These are phyloP conservation scores for Dendrolimus houi DNA, from an alignment of 2,888 invertebrate species.

Conservation along the genomic window DNA sequence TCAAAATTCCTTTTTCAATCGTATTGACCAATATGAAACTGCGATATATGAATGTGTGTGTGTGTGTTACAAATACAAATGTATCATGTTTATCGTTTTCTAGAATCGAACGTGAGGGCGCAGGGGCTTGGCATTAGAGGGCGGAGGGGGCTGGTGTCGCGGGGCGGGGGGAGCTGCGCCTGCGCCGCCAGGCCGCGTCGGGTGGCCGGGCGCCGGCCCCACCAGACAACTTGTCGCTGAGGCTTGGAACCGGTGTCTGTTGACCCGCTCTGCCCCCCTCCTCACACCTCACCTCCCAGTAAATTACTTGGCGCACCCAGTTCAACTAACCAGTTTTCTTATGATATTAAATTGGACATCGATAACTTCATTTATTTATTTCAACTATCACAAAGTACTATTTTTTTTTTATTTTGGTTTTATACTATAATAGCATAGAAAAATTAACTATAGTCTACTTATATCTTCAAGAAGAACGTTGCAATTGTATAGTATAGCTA, in stretches of 20 bases:
- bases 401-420: background rate
- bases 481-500: no score
- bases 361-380: conserved; percentile 19
- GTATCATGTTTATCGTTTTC: conserved; percentile 46
- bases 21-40: conserved; percentile 16
- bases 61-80: conserved; percentile 20
- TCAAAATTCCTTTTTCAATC: no score
- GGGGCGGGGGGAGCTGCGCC: conserved; percentile 20
- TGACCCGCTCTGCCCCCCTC: conserved; percentile 21
- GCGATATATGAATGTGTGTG: conserved; percentile 31
- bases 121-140: conserved; percentile 27
- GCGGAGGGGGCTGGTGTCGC: conserved; percentile 16
- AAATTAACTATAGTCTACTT: background rate
- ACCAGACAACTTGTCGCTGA: conserved; percentile 74
- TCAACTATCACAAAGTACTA: background rate
- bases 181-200: conserved; percentile 8
- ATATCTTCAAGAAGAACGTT: no score
- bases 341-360: conserved; percentile 26
- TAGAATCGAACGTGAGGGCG: conserved; percentile 53
- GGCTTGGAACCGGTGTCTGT: conserved; percentile 31
- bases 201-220: conserved; percentile 35
- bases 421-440: background rate
- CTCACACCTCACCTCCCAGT: conserved; percentile 22
- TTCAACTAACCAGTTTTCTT: conserved; percentile 38
- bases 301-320: conserved; percentile 49